These are phyloP conservation scores for Oreohelix idahoensis DNA, from an alignment of 1,140 invertebrate genomes.

Conservation along the genomic window DNA sequence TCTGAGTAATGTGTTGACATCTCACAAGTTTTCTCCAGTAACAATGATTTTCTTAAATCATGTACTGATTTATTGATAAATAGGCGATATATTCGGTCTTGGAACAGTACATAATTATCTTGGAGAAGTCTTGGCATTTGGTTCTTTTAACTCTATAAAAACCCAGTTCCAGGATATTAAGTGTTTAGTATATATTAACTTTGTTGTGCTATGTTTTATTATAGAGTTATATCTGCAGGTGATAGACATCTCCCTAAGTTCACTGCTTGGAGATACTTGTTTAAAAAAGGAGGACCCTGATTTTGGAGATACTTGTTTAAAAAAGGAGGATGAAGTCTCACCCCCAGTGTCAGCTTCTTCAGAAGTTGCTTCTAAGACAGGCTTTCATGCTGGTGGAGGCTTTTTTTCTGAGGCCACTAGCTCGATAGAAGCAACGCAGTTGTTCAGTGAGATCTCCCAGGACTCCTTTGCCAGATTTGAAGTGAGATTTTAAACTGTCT, in stretches of 20 bases:
- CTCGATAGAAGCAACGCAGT: not conserved
- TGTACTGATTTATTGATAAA: too few species aligned
- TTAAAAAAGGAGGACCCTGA: constrained; percentile 31
- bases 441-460: constrained; percentile 43
- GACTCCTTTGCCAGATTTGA: constrained; percentile 40
- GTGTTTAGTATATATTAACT: too few species aligned
- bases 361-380: not conserved
- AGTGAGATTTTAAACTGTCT: constrained; percentile 20
- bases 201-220: too few species aligned
- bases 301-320: constrained; percentile 20
- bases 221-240: constrained; percentile 26
- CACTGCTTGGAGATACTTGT: constrained; percentile 26
- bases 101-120: too few species aligned
- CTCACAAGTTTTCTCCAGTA: too few species aligned
- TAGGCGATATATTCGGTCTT: too few species aligned
- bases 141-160: too few species aligned
- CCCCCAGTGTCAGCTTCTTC: not conserved
- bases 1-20: too few species aligned
- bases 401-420: not conserved
- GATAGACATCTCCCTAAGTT: constrained; percentile 38
- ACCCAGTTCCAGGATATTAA: too few species aligned
- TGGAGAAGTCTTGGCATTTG: too few species aligned
- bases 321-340: constrained; percentile 25
- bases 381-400: not conserved
- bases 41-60: too few species aligned